A percentile compares a stretch with the other conserved stretches of the same genome.
Conservation (phyloP, 2,797 vertebrate species). For the Alcedo quadribrachys region DNA sequence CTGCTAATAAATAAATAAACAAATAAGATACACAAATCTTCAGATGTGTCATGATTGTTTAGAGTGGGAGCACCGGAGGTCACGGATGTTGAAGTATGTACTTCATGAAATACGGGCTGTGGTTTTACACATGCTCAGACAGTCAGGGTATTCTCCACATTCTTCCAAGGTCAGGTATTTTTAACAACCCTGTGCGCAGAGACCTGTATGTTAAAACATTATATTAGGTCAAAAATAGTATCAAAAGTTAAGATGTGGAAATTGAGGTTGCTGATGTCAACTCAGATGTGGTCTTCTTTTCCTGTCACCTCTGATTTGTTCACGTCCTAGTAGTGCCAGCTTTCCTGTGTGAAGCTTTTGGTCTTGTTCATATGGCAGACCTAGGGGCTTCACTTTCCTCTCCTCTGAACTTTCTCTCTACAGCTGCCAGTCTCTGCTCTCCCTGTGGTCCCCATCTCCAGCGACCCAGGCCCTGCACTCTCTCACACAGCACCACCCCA, state of each 20-base stretch:
- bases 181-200: background rate
- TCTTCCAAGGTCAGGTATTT: conserved; percentile 59
- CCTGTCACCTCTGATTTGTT: background rate
- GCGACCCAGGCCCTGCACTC: background rate
- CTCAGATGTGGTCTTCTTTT: background rate
- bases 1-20: background rate
- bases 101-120: background rate
- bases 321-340: background rate
- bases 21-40: background rate
- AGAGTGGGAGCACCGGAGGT: background rate
- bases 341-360: background rate
- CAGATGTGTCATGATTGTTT: background rate
- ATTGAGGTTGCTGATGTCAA: background rate
- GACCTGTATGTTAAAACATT: background rate
- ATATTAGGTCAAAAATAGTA: conserved; percentile 19
- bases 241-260: conserved; percentile 29
- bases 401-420: background rate
- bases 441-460: background rate
- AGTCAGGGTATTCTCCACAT: background rate
- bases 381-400: background rate
- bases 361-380: background rate
- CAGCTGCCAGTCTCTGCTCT: background rate
- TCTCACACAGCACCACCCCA: background rate
- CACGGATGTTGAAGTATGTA: background rate
- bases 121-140: background rate